Base-by-base conservation (phyloP, 2,797 vertebrate genomes). In the Columba guinea region DNA sequence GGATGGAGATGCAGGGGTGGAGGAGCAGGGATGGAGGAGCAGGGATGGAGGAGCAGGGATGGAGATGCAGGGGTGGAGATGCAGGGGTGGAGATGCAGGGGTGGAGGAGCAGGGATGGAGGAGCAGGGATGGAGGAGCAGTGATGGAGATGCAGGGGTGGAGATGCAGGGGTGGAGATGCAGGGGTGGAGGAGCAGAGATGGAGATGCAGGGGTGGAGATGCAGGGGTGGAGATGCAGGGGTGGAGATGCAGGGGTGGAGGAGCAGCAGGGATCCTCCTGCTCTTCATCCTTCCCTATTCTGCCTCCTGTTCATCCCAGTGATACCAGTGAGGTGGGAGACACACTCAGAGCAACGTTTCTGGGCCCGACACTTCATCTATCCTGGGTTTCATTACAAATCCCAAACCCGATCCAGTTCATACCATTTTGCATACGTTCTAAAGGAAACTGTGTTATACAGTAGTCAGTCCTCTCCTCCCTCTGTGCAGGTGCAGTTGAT, bases 271-370 rank as follows among this genome's bases (percentile, higher is more conserved):
- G 49, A 37, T 53, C 59, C 8, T 78, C 69, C 65, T 23, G 55
- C 3, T 1, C 37, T 24, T 1, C 55, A 28, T 55, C 86, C 39
- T 56, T 52, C 39, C 53, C 65, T 2, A 5, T 46, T 41, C 44
- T 64, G 9, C 32, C 4, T 0, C 39, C 23, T 1, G 0, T 28
- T 64, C 62, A 30, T 49, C 39, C 78, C 4, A 6, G 48, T 21
- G 28, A 22, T 28, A 44, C 32, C 0, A 1, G 4, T 1, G 13
- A 48, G 30, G 13, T 0, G 1, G 20, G 19, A 28, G 13, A 27
- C n/a, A 21, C 20, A 1, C 19, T 67, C n/a, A 49, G 41, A 51
- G 73, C 48, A 26, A 14, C 0, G 1, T 48, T 91, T 46, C 48
- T 55, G 22, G 15, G 60, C 39, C 60, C 32, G 58, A 26, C 4